Evolutionary conservation across 2,113 vertebrate genomes (phyloP).

Genomic region (Percopsis transmontana): DNA sequence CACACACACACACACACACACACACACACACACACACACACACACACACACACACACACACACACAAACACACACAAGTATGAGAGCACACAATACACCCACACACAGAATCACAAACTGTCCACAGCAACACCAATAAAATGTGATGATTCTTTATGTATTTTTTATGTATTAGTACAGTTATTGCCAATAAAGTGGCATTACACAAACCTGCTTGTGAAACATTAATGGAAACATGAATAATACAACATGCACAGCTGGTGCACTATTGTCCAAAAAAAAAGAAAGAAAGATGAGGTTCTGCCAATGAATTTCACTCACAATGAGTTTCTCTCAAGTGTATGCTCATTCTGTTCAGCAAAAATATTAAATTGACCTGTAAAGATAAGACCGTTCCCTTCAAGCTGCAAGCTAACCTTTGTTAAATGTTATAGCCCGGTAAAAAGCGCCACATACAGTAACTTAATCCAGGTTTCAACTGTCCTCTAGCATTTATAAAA

Average conservation of each 20-base stretch:
- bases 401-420: slow-evolving; percentile 1
- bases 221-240: slow-evolving; percentile 43
- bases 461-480: too few species aligned
- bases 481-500: too few species aligned
- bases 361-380: background rate
- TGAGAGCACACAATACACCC: background rate
- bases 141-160: slow-evolving; percentile 10
- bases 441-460: too few species aligned
- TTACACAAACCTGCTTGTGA: slow-evolving; percentile 23
- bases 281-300: slow-evolving; percentile 4
- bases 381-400: background rate
- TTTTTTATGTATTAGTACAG: slow-evolving; percentile 17
- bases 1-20: too few species aligned
- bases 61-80: too few species aligned
- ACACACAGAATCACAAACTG: background rate
- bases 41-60: slow-evolving; percentile 2
- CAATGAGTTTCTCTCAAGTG: slow-evolving; percentile 5
- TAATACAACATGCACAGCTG: slow-evolving; percentile 44
- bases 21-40: background rate
- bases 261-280: slow-evolving; percentile 22
- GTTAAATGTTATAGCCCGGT: too few species aligned
- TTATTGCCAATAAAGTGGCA: slow-evolving; percentile 14
- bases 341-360: slow-evolving; percentile 1
- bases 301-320: slow-evolving; percentile 2
- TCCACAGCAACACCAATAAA: slow-evolving; percentile 6